A percentile compares a stretch with the other conserved stretches of the same genome.
phyloP scores from a whole-genome alignment of 1,140 invertebrate genomes.

The Chlorops oryzae region DNA sequence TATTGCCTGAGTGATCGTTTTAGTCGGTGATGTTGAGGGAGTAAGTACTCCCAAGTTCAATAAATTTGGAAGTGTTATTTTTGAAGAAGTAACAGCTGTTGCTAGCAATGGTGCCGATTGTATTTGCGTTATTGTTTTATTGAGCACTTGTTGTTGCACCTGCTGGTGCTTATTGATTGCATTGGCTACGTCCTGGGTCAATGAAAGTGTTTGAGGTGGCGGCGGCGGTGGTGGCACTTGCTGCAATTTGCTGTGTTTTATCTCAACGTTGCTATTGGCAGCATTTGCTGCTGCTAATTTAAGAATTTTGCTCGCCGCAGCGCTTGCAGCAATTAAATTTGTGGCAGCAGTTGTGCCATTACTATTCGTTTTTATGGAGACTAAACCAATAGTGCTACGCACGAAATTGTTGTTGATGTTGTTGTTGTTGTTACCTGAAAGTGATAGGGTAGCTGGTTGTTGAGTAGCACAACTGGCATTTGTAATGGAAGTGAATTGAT shows the following conservation, averaged over 20 bases:
- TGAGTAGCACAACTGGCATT: slow-evolving; percentile 4
- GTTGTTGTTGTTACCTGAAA: slow-evolving; percentile 45
- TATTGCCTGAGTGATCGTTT: slow-evolving; percentile 39
- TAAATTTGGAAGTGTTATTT: slow-evolving; percentile 42
- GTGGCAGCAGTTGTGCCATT: slow-evolving; percentile 28
- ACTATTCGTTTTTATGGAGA: slow-evolving; percentile 41
- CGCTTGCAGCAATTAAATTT: slow-evolving; percentile 43
- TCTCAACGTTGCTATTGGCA: slow-evolving; percentile 33
- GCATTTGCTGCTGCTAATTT: slow-evolving; percentile 42
- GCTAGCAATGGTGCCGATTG: no score
- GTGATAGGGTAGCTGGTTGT: slow-evolving; percentile 1
- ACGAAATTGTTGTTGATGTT: slow-evolving; percentile 43
- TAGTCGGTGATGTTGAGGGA: slow-evolving; percentile 52
- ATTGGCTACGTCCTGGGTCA: neutral
- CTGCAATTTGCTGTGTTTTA: no score
- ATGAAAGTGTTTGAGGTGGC: no score
- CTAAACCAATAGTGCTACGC: slow-evolving; percentile 45
- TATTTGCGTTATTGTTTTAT: slow-evolving; percentile 3
- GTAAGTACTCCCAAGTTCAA: slow-evolving; percentile 51
- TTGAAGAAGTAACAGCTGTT: slow-evolving; percentile 19
- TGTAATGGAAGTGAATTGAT: no score
- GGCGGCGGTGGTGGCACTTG: slow-evolving; percentile 10
- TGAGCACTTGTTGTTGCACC: slow-evolving; percentile 9
- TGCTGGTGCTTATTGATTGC: slow-evolving; percentile 9
- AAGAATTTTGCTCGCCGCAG: slow-evolving; percentile 44